These are phyloP conservation scores for Cliona cf. orientalis DNA, from an alignment of 37 sponge, comb jelly and placozoan genomes.

Conservation along the genomic window DNA sequence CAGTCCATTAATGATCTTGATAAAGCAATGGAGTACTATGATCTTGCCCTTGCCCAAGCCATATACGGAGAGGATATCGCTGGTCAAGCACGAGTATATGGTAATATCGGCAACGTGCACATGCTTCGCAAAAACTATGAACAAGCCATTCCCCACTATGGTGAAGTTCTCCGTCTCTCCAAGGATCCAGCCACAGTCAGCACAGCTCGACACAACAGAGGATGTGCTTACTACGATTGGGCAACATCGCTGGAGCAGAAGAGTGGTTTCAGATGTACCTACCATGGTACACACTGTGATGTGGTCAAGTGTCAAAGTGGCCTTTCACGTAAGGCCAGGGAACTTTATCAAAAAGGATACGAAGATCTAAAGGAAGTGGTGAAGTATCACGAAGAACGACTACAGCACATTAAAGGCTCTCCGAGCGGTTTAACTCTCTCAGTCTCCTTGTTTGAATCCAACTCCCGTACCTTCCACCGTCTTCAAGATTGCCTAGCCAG, in stretches of 20 bases:
- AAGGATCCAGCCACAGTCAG: slow-evolving; percentile 36
- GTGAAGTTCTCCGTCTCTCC: slow-evolving; percentile 60
- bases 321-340: neutral
- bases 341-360: slow-evolving; percentile 32
- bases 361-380: slow-evolving; percentile 54
- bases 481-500: slow-evolving; percentile 59
- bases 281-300: slow-evolving; percentile 18
- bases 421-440: slow-evolving; percentile 49
- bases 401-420: slow-evolving; percentile 61
- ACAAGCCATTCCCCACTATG: slow-evolving; percentile 58
- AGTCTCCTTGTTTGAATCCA: slow-evolving; percentile 68
- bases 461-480: slow-evolving; percentile 61
- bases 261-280: neutral
- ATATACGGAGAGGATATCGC: slow-evolving; percentile 60
- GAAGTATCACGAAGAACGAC: slow-evolving; percentile 29
- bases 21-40: slow-evolving; percentile 63
- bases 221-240: slow-evolving; percentile 67
- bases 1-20: slow-evolving; percentile 53
- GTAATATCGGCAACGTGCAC: slow-evolving; percentile 80
- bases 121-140: slow-evolving; percentile 45
- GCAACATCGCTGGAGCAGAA: slow-evolving; percentile 6
- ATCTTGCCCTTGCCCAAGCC: slow-evolving; percentile 68
- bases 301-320: neutral
- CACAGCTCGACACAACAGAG: slow-evolving; percentile 79
- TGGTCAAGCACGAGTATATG: slow-evolving; percentile 72